Evolutionary conservation across 2,888 invertebrate species (phyloP).

Genomic region (Sesia apiformis): DNA sequence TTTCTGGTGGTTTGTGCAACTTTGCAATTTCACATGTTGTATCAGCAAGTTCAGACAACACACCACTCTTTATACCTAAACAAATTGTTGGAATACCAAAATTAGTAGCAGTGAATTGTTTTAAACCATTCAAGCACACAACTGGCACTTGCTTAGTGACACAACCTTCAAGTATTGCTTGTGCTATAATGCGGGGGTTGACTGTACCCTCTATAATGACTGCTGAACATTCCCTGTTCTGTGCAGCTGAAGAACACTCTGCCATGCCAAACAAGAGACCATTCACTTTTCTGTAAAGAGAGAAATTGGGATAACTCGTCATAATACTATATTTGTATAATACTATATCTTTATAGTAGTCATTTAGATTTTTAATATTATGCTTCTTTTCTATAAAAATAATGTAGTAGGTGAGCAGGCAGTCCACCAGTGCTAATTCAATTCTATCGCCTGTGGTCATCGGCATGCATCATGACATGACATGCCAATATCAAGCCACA

Average conservation of each 20-base stretch:
- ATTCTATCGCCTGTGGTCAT: not conserved
- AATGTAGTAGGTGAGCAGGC: not conserved
- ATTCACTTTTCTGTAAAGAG: slow-evolving; percentile 41
- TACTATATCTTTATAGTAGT: no score
- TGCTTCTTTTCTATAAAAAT: not conserved
- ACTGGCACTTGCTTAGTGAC: slow-evolving; percentile 32
- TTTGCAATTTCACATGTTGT: slow-evolving; percentile 28
- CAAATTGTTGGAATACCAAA: slow-evolving; percentile 62
- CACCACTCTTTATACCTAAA: slow-evolving; percentile 40
- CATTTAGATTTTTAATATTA: no score
- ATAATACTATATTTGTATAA: no score
- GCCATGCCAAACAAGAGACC: slow-evolving; percentile 56
- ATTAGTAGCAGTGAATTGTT: slow-evolving; percentile 22
- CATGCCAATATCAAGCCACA: no score
- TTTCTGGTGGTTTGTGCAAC: slow-evolving; percentile 14
- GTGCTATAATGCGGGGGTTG: slow-evolving; percentile 51
- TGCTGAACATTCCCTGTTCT: slow-evolving; percentile 35
- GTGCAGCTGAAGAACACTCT: slow-evolving; percentile 34
- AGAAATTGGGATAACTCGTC: not conserved
- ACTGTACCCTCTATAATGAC: slow-evolving; percentile 53
- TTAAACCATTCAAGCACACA: slow-evolving; percentile 49
- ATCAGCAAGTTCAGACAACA: slow-evolving; percentile 23
- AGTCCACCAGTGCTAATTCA: not conserved
- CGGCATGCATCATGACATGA: not conserved
- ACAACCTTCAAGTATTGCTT: slow-evolving; percentile 50